Evolutionary conservation across 1,140 invertebrate species (phyloP).

Genomic region (Drosophila miranda): DNA sequence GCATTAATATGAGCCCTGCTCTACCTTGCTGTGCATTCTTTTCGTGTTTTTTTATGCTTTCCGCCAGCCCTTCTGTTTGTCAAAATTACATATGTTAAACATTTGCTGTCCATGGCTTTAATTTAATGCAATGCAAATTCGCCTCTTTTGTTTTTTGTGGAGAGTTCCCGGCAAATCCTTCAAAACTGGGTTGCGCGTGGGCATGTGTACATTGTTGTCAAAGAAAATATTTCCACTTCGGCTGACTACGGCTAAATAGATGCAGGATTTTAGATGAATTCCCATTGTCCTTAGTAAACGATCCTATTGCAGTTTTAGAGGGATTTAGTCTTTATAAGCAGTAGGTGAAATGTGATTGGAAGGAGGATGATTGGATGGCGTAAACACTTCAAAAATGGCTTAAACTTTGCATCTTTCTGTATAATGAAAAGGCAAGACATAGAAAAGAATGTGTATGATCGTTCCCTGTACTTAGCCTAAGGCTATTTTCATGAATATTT

Average conservation of each 20-base stretch:
- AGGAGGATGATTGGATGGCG: background rate
- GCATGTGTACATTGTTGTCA: slow-evolving; percentile 2
- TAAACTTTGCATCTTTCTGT: too few species aligned
- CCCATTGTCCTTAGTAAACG: background rate
- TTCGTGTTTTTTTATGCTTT: slow-evolving; percentile 17
- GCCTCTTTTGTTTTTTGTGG: slow-evolving; percentile 17
- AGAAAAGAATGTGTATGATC: too few species aligned
- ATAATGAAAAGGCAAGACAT: too few species aligned
- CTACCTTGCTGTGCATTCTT: slow-evolving; percentile 28
- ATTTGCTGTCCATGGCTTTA: slow-evolving; percentile 44
- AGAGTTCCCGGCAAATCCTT: slow-evolving; percentile 33
- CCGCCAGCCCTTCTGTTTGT: slow-evolving; percentile 45
- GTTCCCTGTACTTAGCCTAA: too few species aligned
- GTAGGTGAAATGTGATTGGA: too few species aligned
- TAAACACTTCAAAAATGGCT: background rate
- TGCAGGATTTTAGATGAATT: slow-evolving; percentile 4
- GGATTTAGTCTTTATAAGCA: background rate
- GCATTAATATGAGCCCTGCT: slow-evolving; percentile 65
- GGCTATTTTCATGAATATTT: too few species aligned
- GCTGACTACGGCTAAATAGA: background rate
- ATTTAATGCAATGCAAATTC: slow-evolving; percentile 60
- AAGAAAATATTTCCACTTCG: slow-evolving; percentile 5
- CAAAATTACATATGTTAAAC: slow-evolving; percentile 75
- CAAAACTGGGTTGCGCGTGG: slow-evolving; percentile 49
- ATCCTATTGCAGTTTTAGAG: background rate